Percentiles rank a stretch among this genome's conserved stretches.
Conservation (phyloP, 2,888 invertebrate genomes). For the Hydroisotoma schaefferi region DNA sequence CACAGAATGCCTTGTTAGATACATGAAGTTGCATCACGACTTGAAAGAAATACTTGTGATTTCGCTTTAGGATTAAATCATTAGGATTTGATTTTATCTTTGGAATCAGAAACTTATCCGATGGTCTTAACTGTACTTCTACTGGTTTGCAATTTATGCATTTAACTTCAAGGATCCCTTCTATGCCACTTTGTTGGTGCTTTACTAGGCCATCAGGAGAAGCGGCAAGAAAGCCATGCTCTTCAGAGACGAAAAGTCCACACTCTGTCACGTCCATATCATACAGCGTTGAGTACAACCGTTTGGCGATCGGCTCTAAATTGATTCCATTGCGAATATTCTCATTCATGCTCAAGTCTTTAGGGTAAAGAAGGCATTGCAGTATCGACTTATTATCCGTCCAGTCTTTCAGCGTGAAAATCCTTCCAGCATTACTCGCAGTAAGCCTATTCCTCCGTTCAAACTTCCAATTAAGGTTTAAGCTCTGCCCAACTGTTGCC, state of each 20-base stretch:
- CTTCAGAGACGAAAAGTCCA: not conserved
- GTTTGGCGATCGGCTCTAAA: conserved; percentile 14
- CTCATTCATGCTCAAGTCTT: conserved; percentile 11
- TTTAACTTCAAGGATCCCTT: not conserved
- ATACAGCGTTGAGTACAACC: conserved; percentile 11
- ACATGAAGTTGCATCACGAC: conserved; percentile 20
- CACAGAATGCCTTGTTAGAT: conserved; percentile 8
- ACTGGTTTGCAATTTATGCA: not conserved
- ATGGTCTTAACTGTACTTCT: not conserved
- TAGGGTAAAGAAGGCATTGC: conserved; percentile 8
- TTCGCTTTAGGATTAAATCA: not conserved
- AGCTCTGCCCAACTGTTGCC: conserved; percentile 3
- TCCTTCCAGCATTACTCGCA: conserved; percentile 4
- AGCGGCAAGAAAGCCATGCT: not conserved
- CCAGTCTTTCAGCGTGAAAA: not conserved
- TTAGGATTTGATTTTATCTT: not conserved
- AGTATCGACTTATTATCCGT: conserved; percentile 46
- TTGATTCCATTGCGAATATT: conserved; percentile 8
- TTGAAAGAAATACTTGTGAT: conserved; percentile 18
- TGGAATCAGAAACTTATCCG: not conserved
- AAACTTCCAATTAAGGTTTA: conserved; percentile 2
- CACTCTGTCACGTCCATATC: not conserved
- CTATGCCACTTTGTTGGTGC: no score
- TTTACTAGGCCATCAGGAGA: not conserved
- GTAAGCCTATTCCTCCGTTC: conserved; percentile 1